Base-by-base conservation (phyloP, 2,113 vertebrate genomes). In the Pandion haliaetus region DNA sequence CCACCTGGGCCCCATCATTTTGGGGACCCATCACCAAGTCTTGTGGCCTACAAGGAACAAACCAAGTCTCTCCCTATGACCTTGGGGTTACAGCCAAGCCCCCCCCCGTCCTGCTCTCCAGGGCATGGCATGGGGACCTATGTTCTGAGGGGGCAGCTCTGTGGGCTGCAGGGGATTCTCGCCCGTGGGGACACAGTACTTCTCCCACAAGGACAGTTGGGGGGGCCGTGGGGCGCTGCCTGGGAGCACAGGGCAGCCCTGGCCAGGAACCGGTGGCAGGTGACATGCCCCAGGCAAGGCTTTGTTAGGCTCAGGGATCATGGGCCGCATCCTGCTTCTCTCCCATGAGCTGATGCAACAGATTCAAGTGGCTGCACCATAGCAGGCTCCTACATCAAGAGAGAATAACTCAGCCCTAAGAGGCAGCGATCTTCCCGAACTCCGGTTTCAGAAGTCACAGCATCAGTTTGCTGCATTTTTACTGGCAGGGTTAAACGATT, bases 251-350 rank as follows among this genome's bases (percentile, higher is more conserved):
- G 14, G 50, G 42, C 21, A 36, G 78, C 42, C 65, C 28, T 49
- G n/a, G 45, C 80, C 14, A 6, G 80, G 80, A 50, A 2, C 31
- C 31, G 2, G 45, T 2, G 32, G 38, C 49, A 24, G 9, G 8
- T 14, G 15, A 16, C 6, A 2, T 14, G 3, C 32, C 32, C 34
- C 5, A 28, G 21, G 69, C 21, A 10, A 25, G 23, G 38, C 38
- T 47, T 24, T 10, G 2, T 9, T n/a, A 8, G 42, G 34, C n/a
- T 15, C 4, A 1, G 52, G 40, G 63, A 9, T 25, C 21, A 7
- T 0, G 8, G 26, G 11, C 36, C 1, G 1, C 26, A 17, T 50
- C 72, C 70, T 23, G 8, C 19, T 2, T 25, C 52, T 10, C 12
- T 13, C 29, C 84, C 32, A 6, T 2, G 6, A 19, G 9, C n/a